A percentile compares a stretch with the other conserved stretches of the same genome.
These are phyloP conservation scores for Ploceus nigricollis DNA, from an alignment of 2,113 vertebrate genomes.

Conservation along the genomic window DNA sequence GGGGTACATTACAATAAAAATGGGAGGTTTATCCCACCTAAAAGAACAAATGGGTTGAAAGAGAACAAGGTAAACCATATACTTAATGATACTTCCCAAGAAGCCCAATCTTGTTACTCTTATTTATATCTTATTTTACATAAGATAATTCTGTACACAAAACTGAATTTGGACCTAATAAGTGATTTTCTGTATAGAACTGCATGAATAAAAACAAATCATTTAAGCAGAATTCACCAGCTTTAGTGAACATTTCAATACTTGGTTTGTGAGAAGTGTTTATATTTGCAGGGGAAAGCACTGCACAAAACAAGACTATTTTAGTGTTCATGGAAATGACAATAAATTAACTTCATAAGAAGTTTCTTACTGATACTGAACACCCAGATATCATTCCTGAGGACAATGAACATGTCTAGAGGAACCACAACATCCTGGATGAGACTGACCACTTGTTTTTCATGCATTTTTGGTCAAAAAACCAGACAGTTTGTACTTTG, in stretches of 20 bases:
- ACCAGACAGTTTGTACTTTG: not conserved
- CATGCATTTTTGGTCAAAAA: conserved; percentile 11
- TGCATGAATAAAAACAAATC: not conserved
- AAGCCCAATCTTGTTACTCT: not conserved
- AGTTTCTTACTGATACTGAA: not conserved
- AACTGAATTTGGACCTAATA: not conserved
- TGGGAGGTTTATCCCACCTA: not conserved
- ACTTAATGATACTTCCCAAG: not conserved
- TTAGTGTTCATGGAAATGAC: not conserved
- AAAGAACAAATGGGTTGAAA: not conserved
- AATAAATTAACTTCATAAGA: not conserved
- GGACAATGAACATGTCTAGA: not conserved
- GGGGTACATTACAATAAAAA: not conserved
- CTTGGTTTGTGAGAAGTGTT: not conserved
- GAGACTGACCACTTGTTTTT: not conserved
- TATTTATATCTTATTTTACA: not conserved
- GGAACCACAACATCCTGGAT: conserved; percentile 15
- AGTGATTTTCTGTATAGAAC: not conserved
- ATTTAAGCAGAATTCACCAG: not conserved
- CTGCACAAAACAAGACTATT: not conserved
- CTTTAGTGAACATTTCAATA: not conserved
- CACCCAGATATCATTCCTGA: not conserved
- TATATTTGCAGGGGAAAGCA: not conserved
- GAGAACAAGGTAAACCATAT: not conserved
- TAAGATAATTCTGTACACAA: not conserved